Evolutionary conservation across 2,113 vertebrate genomes (phyloP), one percentile per base, ranked within the genome.

Genomic region (Alces alces): DNA sequence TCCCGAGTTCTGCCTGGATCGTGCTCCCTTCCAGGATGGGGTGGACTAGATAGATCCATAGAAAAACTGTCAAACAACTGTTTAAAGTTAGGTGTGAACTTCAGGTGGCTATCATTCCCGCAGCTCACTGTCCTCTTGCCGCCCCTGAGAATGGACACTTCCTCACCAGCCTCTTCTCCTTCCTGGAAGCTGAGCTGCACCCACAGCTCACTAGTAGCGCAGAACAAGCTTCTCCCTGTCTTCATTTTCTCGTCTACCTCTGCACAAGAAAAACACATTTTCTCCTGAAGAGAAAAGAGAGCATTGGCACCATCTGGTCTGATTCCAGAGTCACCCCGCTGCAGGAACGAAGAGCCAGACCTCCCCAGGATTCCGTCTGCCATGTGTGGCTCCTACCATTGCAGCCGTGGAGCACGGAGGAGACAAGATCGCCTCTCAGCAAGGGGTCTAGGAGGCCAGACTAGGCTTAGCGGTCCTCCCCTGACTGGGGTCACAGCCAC

Each of bases 281-380:
- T 89, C 61, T 95, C 47, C 70, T 39, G 21, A 61, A 93, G 61
- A 80, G 50, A 43, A 95, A 80, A 79, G 52, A 94, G 16, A 86
- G 52, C 52, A 52, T 86, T 89, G 70, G 82, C 21, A 91, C 52
- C 57, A 60, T 84, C 83, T 89, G 87, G 95, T 57, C 61, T 12
- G 3, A 66, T 76, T 95, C 80, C 55, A 94, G 84, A 93, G n/a
- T 78, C 47, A 50, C 78, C 58, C 25, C 73, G 85, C 5, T 96
- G 80, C 19, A 94, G 58, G 66, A 82, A 55, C 28, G 61, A 60
- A 89, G 91, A 89, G 14, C 14, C 50, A 36, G 55, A 45, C 30
- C 17, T 88, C 47, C 55, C 73, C 30, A 90, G 70, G 27, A 30
- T 45, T 86, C 78, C 30, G 7, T 47, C 66, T 85, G 25, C 82